Evolutionary conservation across 1,140 invertebrate species (phyloP).

Genomic region (Pachypsylla venusta): DNA sequence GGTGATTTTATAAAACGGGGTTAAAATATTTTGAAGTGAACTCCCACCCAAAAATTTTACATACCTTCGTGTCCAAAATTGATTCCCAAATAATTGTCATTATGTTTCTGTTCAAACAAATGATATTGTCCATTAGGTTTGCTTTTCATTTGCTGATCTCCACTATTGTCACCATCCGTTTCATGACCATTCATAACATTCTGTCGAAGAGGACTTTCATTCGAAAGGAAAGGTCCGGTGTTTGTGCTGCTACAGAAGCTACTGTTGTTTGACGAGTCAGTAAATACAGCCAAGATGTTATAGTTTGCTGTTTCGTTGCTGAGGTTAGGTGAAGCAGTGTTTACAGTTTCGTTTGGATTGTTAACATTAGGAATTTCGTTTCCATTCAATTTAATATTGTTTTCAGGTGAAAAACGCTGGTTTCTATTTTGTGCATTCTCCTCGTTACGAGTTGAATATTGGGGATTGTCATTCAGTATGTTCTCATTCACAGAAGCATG

Average conservation of each 20-base stretch:
- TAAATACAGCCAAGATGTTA: neutral
- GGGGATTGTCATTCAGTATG: too few relatives aligned
- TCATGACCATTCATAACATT: neutral
- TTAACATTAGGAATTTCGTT: neutral
- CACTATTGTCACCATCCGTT: neutral
- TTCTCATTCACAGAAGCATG: neutral
- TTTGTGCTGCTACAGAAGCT: neutral
- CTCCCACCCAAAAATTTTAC: neutral
- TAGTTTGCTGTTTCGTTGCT: neutral
- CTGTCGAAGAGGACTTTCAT: neutral
- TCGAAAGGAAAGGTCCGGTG: neutral
- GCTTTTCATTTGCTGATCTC: neutral
- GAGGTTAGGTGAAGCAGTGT: neutral
- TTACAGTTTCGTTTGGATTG: neutral
- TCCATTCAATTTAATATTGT: neutral
- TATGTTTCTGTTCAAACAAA: conserved; percentile 2
- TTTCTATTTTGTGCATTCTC: neutral
- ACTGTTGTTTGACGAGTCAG: neutral
- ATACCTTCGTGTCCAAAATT: conserved; percentile 5
- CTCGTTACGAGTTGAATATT: too few relatives aligned
- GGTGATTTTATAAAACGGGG: too few relatives aligned
- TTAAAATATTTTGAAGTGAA: too few relatives aligned
- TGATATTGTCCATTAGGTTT: neutral
- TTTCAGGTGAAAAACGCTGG: too few relatives aligned
- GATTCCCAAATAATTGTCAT: conserved; percentile 4